Percentiles rank a stretch among this genome's conserved stretches.
These are phyloP conservation scores for Phoenicopterus ruber DNA, from an alignment of 2,113 vertebrate genomes.

Conservation along the genomic window DNA sequence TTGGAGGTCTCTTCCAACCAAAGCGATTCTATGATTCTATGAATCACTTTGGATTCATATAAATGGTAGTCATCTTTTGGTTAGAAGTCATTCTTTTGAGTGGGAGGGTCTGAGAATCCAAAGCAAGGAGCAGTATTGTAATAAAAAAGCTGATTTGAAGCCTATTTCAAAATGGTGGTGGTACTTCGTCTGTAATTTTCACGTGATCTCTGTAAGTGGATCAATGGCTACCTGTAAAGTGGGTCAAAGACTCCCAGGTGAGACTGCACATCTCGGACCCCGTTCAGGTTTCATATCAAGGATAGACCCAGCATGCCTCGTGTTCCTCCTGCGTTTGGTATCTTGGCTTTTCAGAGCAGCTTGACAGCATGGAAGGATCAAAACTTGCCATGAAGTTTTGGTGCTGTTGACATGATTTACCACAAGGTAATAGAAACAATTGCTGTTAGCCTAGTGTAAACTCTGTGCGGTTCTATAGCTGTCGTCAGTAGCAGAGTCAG, in stretches of 20 bases:
- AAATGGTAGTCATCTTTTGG: not conserved
- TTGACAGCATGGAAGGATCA: not conserved
- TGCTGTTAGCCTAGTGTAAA: not conserved
- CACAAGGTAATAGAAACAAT: not conserved
- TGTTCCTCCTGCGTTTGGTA: not conserved
- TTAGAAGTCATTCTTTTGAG: not conserved
- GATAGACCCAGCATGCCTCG: accelerated
- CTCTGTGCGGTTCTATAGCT: not conserved
- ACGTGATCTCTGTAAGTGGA: not conserved
- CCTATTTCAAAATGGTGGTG: not conserved
- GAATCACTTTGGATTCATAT: not conserved
- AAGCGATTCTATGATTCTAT: too few relatives aligned
- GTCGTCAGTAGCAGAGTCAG: not conserved
- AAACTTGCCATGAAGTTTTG: not conserved
- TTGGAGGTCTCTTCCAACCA: too few relatives aligned
- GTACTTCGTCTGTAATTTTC: not conserved
- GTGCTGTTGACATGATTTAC: not conserved
- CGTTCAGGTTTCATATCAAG: not conserved
- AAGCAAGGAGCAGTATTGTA: not conserved
- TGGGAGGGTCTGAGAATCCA: not conserved
- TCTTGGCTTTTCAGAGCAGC: not conserved
- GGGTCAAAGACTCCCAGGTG: not conserved
- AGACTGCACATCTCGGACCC: accelerated
- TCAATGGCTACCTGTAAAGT: not conserved
- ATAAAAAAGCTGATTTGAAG: not conserved